Base-by-base conservation (phyloP, 2,113 vertebrate genomes). In the Muscicapa adusta region DNA sequence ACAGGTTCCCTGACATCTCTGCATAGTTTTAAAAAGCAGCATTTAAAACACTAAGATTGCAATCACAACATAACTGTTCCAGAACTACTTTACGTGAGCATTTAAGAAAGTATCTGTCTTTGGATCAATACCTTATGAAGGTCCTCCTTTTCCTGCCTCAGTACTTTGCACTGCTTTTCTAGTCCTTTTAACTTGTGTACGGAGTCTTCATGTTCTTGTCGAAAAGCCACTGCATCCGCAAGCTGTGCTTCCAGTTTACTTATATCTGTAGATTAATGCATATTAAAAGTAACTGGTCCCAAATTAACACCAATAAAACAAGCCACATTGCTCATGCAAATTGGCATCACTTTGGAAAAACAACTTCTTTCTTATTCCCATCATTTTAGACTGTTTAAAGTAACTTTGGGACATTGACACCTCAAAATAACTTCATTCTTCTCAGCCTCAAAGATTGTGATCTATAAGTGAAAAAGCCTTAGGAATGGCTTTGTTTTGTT, bases 111-210 rank as follows among this genome's bases (percentile, higher is more conserved):
- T 14, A 14, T 53, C 22, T 48, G 0, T 78, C 15, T 86, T 76
- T 45, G 26, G 36, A 51, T 65, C 70, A 70, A 13, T 97, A 99
- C 99, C 99, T 99, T 99, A 96, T 99, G 99, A 36, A 98, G 96
- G 4, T 99, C 99, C 5, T 99, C 99, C 85, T 99, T 99, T 83
- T 99, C 99, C 87, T 99, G 99, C 25, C 98, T 97, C 26, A 98
- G 96, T 12, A 97, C 88, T 88, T 98, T 99, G 92, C 98, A 98
- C 95, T 99, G 99, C 85, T 98, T 99, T 74, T 99, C 99, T 61
- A 99, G 96, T 54, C 97, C 98, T 96, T 98, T 98, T 47, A 99
- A 91, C 84, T 98, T 99, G 67, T 98, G 98, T n/a, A 98, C 74
- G 7, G 98, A 98, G 76, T 99, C 98, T 80, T 99, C 99, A 2